Base-by-base conservation (phyloP, 2,797 vertebrate genomes). In the Nannoperca australis region DNA sequence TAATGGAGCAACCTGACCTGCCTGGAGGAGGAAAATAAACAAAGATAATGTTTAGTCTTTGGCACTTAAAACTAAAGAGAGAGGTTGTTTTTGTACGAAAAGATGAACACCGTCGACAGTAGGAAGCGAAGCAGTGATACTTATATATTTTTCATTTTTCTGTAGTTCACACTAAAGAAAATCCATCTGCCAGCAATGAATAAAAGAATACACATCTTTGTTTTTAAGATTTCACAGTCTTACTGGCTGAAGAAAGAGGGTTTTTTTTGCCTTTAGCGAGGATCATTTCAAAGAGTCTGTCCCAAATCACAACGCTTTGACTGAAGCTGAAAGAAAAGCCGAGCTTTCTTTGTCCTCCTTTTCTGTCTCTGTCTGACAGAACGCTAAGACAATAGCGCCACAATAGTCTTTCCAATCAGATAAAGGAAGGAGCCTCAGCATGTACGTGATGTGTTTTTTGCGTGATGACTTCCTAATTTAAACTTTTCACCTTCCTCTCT, bases 401-500 rank as follows among this genome's bases (percentile, higher is more conserved):
- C 59, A 17, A 2, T 27, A 27, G 24, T 30, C 56, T 63, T 30
- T 81, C 79, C 56, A 51, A 70, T 78, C 44, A 74, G 75, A 88
- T 24, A 49, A 50, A 49, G 69, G 73, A 68, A 53, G 58, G 11
- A 62, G 50, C 72, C 38, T 72, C 56, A 8, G 30, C 38, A 15
- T 58, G 17, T 17, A 9, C 40, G n/a, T 55, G 10, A 64, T 78
- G 61, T 74, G 9, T 65, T 51, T 51, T 44, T 40, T 42, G 22
- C 42, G 13, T 27, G 24, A 63, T 78, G 58, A 87, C 66, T n/a
- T 79, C 76, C 70, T 47, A 8, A 0, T 64, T 62, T 68, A 51
- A 85, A 84, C 85, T 75, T 78, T 54, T 84, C 70, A 69, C 70
- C 87, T 89, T 85, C 80, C 86, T 83, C 58, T 13, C 38, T 71